Evolutionary conservation across 2,888 invertebrate genomes (phyloP), one percentile per base, ranked within the genome.

Genomic region (Cataglyphis livida): DNA sequence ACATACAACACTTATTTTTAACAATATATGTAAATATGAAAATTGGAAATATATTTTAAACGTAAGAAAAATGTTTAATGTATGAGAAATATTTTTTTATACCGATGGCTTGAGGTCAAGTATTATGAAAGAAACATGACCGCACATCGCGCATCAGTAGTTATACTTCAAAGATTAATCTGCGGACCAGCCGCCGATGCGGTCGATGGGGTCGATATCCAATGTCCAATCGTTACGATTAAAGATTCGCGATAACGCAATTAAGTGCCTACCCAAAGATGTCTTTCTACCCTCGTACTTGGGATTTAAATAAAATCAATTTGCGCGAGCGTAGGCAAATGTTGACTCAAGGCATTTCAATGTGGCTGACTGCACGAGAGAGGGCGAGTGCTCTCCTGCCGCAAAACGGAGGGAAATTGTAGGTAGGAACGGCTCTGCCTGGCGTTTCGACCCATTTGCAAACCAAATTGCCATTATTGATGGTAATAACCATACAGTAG

Each of bases 391-490:
- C 90, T 89, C 89, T 89, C 86, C 90, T 90, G 90, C 93, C 90
- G 87, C 92, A 91, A 93, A 93, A 93, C 93, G 90, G 91, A 92
- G 93, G 92, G 93, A 93, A 93, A 94, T 93, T 92, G 92, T 93
- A 93, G 92, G 90, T 92, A 92, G 93, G 90, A 92, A 92, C 92
- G 91, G 90, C 86, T 91, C 91, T 90, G 90, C 91, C 90, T 89
- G 90, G 89, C 92, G 92, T 90, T 90, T 91, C 90, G 89, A 90
- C 88, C 92, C 90, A 94, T 94, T 94, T 93, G 93, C 93, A 94
- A 94, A 93, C 93, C 94, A 94, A 94, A 94, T 94, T 93, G 93
- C 93, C 93, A 94, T 94, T 94, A 94, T 94, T 93, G 93, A 93
- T 93, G 94, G 93, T 94, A 94, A 94, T 94, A 94, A 93, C 93